Evolutionary conservation across 2,113 vertebrate genomes (phyloP).

Genomic region (Ranitomeya imitator): DNA sequence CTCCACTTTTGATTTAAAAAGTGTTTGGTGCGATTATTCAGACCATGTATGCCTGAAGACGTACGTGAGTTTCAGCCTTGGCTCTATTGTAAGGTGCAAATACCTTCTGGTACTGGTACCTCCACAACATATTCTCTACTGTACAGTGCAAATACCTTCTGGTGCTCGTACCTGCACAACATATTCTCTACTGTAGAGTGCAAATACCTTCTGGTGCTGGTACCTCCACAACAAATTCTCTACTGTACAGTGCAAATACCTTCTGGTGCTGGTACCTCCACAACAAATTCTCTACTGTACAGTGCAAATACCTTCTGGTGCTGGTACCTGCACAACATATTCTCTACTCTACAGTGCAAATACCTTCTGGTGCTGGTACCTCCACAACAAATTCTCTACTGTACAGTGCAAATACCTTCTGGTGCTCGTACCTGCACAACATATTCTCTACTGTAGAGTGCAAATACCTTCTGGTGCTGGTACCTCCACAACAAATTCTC

Average conservation of each 20-base stretch:
- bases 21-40: too few species aligned
- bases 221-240: not conserved
- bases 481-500: not conserved
- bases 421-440: not conserved
- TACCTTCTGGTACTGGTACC: not conserved
- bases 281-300: too few species aligned
- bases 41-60: too few species aligned
- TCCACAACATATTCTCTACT: not conserved
- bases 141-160: not conserved
- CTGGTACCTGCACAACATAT: too few species aligned
- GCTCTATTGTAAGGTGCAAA: too few species aligned
- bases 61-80: too few species aligned
- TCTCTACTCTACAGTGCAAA: too few species aligned
- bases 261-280: not conserved
- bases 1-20: too few species aligned
- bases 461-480: not conserved
- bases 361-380: not conserved
- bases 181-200: not conserved
- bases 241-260: not conserved
- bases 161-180: not conserved
- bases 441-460: not conserved
- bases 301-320: too few species aligned
- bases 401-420: not conserved
- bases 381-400: not conserved
- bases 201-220: not conserved